Conservation (phyloP, 2,113 vertebrate species). For the Notechis scutatus region DNA sequence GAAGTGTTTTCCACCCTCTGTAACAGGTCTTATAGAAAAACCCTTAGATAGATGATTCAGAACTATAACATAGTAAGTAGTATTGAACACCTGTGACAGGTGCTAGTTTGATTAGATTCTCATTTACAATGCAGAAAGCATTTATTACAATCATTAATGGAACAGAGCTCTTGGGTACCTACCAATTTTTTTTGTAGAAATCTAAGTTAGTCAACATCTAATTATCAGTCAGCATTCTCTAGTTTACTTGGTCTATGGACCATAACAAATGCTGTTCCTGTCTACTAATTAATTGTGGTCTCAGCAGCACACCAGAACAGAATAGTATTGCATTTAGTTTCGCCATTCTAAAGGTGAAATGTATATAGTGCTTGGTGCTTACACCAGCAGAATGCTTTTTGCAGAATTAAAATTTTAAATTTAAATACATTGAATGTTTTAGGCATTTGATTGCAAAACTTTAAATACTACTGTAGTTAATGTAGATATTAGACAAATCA, state of each 20-base stretch:
- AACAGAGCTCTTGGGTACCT: neutral
- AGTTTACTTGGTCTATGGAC: neutral
- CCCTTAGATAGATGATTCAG: neutral
- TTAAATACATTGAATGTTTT: conserved; percentile 1
- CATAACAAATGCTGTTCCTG: neutral
- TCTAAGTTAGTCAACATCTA: neutral
- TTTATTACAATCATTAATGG: neutral
- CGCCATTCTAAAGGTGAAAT: neutral
- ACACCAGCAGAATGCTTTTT: conserved; percentile 6
- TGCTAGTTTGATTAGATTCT: neutral
- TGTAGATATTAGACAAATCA: neutral
- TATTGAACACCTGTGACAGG: neutral
- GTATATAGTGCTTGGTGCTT: neutral
- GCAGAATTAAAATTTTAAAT: neutral
- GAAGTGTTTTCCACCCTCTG: neutral
- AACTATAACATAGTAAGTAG: neutral
- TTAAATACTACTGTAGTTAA: neutral
- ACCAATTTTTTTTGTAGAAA: neutral
- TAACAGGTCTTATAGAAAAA: neutral
- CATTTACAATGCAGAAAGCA: neutral
- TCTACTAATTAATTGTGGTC: neutral
- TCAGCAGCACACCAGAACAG: neutral
- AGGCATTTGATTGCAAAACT: conserved; percentile 1
- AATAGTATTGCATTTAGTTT: neutral
- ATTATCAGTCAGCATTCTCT: neutral